Conservation (phyloP, 1,140 invertebrate genomes). For the Calycopis cecrops region DNA sequence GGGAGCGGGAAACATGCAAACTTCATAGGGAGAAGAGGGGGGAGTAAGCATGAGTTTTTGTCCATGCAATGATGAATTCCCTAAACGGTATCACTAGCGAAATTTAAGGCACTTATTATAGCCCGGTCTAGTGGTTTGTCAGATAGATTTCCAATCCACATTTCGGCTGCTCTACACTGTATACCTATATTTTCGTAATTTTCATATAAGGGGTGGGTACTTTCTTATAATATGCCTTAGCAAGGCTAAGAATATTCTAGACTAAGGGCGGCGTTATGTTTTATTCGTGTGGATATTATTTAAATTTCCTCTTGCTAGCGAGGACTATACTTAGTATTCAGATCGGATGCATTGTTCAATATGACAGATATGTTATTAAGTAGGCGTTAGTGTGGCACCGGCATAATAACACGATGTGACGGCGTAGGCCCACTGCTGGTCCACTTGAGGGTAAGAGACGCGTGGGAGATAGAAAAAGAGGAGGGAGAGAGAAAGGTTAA, state of each 20-base stretch:
- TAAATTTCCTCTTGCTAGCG: neutral
- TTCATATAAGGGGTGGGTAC: too few species aligned
- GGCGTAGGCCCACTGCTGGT: too few species aligned
- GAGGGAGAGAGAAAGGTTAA: too few species aligned
- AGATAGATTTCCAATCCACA: too few species aligned
- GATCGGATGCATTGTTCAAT: conserved; percentile 8
- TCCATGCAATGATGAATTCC: neutral
- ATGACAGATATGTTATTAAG: conserved; percentile 11
- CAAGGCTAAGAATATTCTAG: too few species aligned
- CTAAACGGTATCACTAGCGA: neutral
- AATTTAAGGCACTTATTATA: neutral
- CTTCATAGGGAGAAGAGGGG: neutral
- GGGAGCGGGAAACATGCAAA: neutral
- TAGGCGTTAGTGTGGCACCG: neutral
- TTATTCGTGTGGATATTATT: conserved; percentile 5
- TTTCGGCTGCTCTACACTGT: too few species aligned
- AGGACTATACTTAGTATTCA: conserved; percentile 3
- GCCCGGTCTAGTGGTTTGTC: too few species aligned
- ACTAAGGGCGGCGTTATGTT: neutral
- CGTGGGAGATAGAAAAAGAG: too few species aligned
- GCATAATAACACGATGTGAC: too few species aligned
- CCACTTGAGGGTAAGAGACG: too few species aligned
- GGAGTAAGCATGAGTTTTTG: conserved; percentile 3
- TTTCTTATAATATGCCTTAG: too few species aligned
- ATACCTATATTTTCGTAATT: too few species aligned